phyloP scores from a whole-genome alignment of 2,888 invertebrate genomes.

The Athalia rosae region DNA sequence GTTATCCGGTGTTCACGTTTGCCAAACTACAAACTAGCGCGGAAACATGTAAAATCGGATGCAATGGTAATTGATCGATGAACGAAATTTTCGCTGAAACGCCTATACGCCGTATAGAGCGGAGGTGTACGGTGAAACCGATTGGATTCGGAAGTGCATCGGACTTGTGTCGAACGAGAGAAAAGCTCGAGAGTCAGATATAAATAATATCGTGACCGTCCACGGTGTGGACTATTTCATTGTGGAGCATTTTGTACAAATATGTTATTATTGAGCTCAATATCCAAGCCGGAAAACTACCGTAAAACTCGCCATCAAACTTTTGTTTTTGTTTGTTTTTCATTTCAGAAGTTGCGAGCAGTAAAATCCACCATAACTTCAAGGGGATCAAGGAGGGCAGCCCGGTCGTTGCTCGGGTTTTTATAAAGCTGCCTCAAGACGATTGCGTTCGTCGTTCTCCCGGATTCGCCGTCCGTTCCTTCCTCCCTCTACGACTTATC shows the following conservation, averaged over 20 bases:
- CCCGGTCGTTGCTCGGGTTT: slow-evolving; percentile 31
- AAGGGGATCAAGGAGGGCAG: slow-evolving; percentile 40
- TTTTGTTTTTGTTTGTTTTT: slow-evolving; percentile 40
- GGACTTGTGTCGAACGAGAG: background rate
- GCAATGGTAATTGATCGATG: background rate
- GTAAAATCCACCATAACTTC: slow-evolving; percentile 46
- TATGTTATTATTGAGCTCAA: slow-evolving; percentile 45
- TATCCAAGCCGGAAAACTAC: slow-evolving; percentile 45
- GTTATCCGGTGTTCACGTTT: no score
- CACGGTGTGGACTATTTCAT: slow-evolving; percentile 27
- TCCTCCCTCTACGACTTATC: slow-evolving; percentile 35
- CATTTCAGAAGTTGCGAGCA: slow-evolving; percentile 43
- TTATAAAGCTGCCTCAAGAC: slow-evolving; percentile 46
- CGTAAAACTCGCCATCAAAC: slow-evolving; percentile 45
- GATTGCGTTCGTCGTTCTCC: slow-evolving; percentile 22
- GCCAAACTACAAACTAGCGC: no score
- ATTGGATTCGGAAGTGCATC: background rate
- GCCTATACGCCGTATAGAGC: background rate
- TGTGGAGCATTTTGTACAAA: slow-evolving; percentile 43
- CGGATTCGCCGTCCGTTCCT: slow-evolving; percentile 26
- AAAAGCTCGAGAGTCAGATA: background rate
- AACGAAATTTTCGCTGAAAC: background rate
- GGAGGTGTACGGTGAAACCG: background rate
- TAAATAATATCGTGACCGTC: slow-evolving; percentile 30
- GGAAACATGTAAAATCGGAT: background rate